Percentiles rank a stretch among this genome's conserved stretches.
Evolutionary conservation across 2,888 invertebrate species (phyloP).

Genomic region (Eupithecia dodoneata): DNA sequence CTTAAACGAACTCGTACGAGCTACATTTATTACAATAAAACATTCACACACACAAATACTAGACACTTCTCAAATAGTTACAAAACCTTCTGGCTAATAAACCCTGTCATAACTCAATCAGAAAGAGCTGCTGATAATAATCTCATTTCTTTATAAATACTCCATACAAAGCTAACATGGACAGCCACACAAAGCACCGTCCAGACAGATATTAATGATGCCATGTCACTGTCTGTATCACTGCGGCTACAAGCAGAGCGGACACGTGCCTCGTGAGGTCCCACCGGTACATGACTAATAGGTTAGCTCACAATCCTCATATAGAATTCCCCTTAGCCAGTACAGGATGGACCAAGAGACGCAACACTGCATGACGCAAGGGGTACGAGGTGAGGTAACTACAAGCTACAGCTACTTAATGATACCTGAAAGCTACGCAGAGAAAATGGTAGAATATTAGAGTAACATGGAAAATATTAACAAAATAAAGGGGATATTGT

Average conservation of each 20-base stretch:
- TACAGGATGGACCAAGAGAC: neutral
- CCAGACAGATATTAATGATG: conserved; percentile 32
- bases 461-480: neutral
- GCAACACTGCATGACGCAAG: neutral
- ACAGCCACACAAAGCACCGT: conserved; percentile 19
- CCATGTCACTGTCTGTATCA: conserved; percentile 21
- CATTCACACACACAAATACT: too few species aligned
- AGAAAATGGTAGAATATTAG: neutral
- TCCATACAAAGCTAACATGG: conserved; percentile 16
- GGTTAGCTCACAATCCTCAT: conserved; percentile 15
- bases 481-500: neutral
- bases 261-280: conserved; percentile 31
- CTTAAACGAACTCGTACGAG: neutral
- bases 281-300: conserved; percentile 32
- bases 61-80: neutral
- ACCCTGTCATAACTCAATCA: neutral
- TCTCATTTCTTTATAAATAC: neutral
- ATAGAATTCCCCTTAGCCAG: neutral
- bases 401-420: neutral
- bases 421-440: neutral
- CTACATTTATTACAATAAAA: neutral
- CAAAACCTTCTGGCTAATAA: neutral
- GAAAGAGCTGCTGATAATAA: neutral
- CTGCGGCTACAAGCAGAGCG: conserved; percentile 22
- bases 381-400: neutral